Conservation (phyloP, 2,797 vertebrate genomes). For the Xyrichtys novacula region DNA sequence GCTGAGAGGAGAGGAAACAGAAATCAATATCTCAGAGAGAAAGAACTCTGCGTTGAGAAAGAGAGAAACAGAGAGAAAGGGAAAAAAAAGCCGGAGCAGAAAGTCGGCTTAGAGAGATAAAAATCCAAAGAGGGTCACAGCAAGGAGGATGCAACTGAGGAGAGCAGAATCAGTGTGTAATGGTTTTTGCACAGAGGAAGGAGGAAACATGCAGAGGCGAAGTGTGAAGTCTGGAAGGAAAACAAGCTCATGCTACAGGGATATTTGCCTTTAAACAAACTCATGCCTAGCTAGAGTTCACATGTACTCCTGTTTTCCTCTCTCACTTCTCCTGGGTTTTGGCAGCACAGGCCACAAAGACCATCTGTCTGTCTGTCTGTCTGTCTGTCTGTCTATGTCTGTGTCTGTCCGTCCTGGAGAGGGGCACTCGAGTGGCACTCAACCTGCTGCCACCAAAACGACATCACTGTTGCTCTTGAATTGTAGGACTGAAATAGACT, state of each 20-base stretch:
- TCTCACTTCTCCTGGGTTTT: constrained; percentile 34
- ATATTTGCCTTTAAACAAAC: constrained; percentile 61
- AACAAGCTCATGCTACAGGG: constrained; percentile 42
- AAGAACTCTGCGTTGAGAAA: constrained; percentile 53
- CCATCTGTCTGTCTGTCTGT: constrained; percentile 71
- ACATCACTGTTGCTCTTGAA: constrained; percentile 43
- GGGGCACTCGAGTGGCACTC: constrained; percentile 59
- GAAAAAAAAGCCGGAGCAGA: constrained; percentile 20
- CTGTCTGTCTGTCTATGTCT: constrained; percentile 67
- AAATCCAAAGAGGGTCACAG: constrained; percentile 51
- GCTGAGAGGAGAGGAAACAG: constrained; percentile 51
- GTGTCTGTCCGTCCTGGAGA: constrained; percentile 52
- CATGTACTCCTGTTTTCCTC: constrained; percentile 17
- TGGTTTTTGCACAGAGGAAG: constrained; percentile 35
- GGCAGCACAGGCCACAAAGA: constrained; percentile 47
- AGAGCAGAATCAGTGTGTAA: constrained; percentile 29
- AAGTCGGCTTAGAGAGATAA: constrained; percentile 40
- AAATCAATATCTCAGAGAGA: constrained; percentile 67
- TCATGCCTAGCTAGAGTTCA: constrained; percentile 51
- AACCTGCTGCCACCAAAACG: constrained; percentile 62
- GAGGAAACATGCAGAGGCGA: constrained; percentile 44
- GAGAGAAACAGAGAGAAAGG: constrained; percentile 29
- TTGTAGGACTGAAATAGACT: constrained; percentile 14
- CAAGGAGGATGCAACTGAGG: constrained; percentile 27
- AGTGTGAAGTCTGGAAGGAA: constrained; percentile 31